Evolutionary conservation across 2,888 invertebrate genomes (phyloP).

Genomic region (Lasioglossum leucozonium): DNA sequence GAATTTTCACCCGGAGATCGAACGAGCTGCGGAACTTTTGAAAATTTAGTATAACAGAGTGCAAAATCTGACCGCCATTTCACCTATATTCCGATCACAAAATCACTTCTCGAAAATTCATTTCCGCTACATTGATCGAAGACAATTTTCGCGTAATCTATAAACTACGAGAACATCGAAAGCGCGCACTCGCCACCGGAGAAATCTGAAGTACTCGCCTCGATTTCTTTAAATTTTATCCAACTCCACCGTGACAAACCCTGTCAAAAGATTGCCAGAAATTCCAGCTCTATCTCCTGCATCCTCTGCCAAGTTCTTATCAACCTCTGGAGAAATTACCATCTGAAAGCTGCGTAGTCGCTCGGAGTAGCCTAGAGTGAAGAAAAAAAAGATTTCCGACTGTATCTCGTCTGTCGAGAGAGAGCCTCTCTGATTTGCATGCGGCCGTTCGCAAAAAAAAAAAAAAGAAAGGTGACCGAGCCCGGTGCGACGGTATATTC

Average conservation of each 20-base stretch:
- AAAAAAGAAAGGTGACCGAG: background rate
- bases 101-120: background rate
- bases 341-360: background rate
- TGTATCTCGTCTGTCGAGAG: background rate
- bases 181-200: too few species aligned
- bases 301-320: background rate
- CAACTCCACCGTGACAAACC: too few species aligned
- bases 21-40: too few species aligned
- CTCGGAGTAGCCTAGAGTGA: background rate
- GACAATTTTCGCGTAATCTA: background rate
- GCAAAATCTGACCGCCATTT: too few species aligned
- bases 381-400: background rate
- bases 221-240: background rate
- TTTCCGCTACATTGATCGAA: background rate
- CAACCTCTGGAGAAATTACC: background rate
- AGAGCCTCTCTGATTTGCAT: constrained; percentile 27
- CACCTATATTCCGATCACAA: too few species aligned
- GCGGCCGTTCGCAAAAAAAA: constrained; percentile 33
- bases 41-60: too few species aligned
- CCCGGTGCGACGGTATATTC: constrained; percentile 33
- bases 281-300: background rate
- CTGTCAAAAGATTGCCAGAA: background rate
- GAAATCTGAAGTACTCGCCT: too few species aligned
- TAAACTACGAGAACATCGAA: background rate
- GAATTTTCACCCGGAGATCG: too few species aligned